phyloP scores from a whole-genome alignment of 2,113 vertebrate species.

The Cyanoliseus patagonus region DNA sequence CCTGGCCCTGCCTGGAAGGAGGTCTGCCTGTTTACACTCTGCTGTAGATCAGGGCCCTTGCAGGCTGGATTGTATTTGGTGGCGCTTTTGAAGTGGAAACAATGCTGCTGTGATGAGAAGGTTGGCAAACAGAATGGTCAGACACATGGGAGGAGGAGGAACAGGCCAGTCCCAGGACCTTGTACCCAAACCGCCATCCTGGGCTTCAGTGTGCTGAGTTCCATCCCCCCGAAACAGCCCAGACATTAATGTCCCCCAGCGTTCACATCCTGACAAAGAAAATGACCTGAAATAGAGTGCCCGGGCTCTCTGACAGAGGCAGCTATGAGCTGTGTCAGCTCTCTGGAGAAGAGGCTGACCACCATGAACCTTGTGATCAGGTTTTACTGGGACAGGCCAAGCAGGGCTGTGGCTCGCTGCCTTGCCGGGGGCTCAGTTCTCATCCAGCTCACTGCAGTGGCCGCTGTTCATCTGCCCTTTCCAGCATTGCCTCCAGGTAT shows the following conservation, averaged over 20 bases:
- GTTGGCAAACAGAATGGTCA: background rate
- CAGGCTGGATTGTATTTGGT: background rate
- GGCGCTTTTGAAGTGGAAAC: background rate
- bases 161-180: background rate
- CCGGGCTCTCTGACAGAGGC: background rate
- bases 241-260: background rate
- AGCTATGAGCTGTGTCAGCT: background rate
- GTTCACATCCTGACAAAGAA: background rate
- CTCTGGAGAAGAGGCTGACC: background rate
- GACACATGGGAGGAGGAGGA: background rate
- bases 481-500: background rate
- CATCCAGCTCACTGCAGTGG: background rate
- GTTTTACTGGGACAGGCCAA: background rate
- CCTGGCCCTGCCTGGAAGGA: background rate
- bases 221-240: background rate
- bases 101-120: background rate
- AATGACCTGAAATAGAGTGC: background rate
- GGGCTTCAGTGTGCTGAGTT: background rate
- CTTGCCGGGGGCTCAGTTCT: background rate
- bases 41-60: background rate
- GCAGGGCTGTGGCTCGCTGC: background rate
- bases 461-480: background rate
- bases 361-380: background rate
- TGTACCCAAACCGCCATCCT: background rate
- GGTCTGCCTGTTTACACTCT: background rate